These are phyloP conservation scores for Aptenodytes patagonicus DNA, from an alignment of 2,113 vertebrate species.

Conservation along the genomic window DNA sequence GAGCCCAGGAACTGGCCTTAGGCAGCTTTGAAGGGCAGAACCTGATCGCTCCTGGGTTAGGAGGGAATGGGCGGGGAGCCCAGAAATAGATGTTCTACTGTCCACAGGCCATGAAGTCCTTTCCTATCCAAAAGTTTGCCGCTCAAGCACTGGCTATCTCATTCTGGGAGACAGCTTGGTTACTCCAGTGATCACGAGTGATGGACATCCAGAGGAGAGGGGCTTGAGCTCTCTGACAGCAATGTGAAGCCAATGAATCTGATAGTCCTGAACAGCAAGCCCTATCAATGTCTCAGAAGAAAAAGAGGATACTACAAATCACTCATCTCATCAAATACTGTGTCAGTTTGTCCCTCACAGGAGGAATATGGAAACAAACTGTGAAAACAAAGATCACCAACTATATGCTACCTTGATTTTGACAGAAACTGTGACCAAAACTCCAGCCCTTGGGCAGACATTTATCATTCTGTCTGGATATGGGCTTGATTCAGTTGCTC, in stretches of 20 bases:
- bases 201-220: not conserved
- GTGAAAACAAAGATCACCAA: not conserved
- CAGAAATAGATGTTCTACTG: not conserved
- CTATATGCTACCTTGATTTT: not conserved
- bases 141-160: not conserved
- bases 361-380: not conserved
- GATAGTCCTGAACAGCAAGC: not conserved
- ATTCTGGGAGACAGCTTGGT: not conserved
- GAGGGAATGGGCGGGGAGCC: not conserved
- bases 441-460: not conserved
- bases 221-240: not conserved
- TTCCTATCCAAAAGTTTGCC: not conserved
- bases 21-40: not conserved
- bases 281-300: not conserved
- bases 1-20: not conserved
- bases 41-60: not conserved
- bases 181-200: not conserved
- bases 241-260: not conserved
- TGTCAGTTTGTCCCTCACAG: not conserved
- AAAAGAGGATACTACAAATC: not conserved
- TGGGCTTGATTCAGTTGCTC: not conserved
- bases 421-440: not conserved
- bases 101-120: not conserved
- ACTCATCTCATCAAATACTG: not conserved
- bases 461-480: not conserved